phyloP scores from a whole-genome alignment of 1,140 invertebrate genomes.

The Apis cerana region DNA sequence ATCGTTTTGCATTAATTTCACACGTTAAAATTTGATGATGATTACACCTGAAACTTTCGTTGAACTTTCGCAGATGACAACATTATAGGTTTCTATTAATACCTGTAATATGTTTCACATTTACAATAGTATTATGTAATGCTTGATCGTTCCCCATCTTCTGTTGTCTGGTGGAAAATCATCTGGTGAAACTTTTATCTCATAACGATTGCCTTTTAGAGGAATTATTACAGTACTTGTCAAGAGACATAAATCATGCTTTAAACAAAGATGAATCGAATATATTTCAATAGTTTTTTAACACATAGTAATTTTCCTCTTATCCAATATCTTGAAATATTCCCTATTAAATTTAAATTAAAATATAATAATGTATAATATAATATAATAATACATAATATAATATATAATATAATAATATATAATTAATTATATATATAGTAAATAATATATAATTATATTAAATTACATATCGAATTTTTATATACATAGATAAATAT shows the following conservation, averaged over 20 bases:
- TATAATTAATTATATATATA: too few relatives aligned
- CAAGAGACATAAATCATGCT: not conserved
- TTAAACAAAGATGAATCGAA: not conserved
- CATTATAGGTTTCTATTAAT: constrained; percentile 31
- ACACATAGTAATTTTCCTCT: not conserved
- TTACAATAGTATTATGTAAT: constrained; percentile 48
- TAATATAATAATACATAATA: too few relatives aligned
- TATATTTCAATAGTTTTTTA: not conserved
- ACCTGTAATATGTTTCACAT: constrained; percentile 31
- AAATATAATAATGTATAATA: too few relatives aligned
- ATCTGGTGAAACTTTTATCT: not conserved
- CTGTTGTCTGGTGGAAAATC: not conserved
- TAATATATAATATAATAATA: too few relatives aligned
- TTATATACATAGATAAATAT: too few relatives aligned
- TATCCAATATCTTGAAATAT: not conserved
- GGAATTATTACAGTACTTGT: not conserved
- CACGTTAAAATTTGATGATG: not conserved
- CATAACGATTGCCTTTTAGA: not conserved
- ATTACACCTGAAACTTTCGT: constrained; percentile 38
- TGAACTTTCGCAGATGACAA: constrained; percentile 56
- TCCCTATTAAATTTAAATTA: too few relatives aligned
- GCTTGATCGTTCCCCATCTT: not conserved
- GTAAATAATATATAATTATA: too few relatives aligned
- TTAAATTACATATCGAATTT: too few relatives aligned
- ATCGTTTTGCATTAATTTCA: not conserved